A percentile compares a stretch with the other conserved stretches of the same genome.
Evolutionary conservation across 2,888 invertebrate species (phyloP).

Genomic region (Bombyx huttoni): DNA sequence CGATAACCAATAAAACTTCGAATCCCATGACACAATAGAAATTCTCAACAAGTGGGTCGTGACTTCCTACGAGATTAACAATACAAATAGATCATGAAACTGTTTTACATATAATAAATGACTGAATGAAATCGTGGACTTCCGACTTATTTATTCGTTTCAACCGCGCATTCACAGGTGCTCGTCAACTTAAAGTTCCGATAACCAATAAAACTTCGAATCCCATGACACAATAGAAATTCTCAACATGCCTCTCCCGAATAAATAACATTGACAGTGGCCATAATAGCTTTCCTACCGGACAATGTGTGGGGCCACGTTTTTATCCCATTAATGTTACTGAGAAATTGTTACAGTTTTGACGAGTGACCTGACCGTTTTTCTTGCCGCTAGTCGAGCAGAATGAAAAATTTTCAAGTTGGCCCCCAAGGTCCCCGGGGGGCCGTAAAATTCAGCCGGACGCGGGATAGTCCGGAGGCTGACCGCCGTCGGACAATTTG

Average conservation of each 20-base stretch:
- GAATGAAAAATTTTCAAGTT: constrained; percentile 73
- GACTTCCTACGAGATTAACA: too few species aligned
- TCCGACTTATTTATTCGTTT: not conserved
- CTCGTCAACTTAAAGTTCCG: constrained; percentile 28
- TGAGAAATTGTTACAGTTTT: constrained; percentile 72
- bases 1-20: constrained; percentile 55
- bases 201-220: constrained; percentile 58
- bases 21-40: constrained; percentile 65
- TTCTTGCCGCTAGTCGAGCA: constrained; percentile 54
- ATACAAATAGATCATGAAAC: too few species aligned
- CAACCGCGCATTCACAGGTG: constrained; percentile 14
- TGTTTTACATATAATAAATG: too few species aligned
- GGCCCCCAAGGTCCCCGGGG: constrained; percentile 59
- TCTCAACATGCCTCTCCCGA: constrained; percentile 54
- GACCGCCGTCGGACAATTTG: constrained; percentile 67
- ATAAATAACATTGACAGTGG: constrained; percentile 71
- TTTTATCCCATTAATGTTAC: constrained; percentile 68
- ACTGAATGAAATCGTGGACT: too few species aligned
- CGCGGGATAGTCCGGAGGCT: constrained; percentile 45
- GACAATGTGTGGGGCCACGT: constrained; percentile 38
- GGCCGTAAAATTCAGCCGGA: constrained; percentile 65
- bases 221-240: constrained; percentile 67
- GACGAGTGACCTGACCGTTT: constrained; percentile 69
- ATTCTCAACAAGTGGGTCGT: constrained; percentile 40
- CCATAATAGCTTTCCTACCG: constrained; percentile 58